A percentile compares a stretch with the other conserved stretches of the same genome.
Evolutionary conservation across 2,888 invertebrate species (phyloP).

Genomic region (Rhagium mordax): DNA sequence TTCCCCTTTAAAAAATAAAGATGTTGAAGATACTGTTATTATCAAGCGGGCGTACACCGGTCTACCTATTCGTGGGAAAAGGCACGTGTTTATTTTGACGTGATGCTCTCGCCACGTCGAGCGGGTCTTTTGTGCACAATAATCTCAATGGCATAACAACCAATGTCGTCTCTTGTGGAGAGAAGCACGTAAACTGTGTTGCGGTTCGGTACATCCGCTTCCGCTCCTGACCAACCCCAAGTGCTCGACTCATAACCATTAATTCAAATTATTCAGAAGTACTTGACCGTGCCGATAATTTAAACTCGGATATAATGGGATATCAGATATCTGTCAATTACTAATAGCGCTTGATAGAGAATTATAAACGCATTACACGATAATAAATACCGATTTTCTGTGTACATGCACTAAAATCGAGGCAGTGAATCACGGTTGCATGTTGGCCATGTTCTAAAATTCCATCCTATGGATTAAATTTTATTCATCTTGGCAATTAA

Average conservation of each 20-base stretch:
- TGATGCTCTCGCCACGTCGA: conserved; percentile 45
- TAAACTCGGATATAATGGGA: conserved; percentile 49
- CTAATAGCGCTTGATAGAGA: conserved; percentile 58
- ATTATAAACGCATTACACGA: conserved; percentile 61
- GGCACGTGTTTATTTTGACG: conserved; percentile 51
- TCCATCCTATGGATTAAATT: conserved; percentile 14
- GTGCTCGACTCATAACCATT: conserved; percentile 33
- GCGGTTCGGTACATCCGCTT: conserved; percentile 11
- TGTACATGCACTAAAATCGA: conserved; percentile 41
- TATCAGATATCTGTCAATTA: conserved; percentile 61
- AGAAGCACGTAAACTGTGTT: conserved; percentile 24
- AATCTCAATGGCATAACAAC: conserved; percentile 43
- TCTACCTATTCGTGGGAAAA: conserved; percentile 48
- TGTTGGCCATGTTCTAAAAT: conserved; percentile 6
- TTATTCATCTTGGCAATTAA: conserved; percentile 26
- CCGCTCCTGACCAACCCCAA: conserved; percentile 24
- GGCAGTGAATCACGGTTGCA: conserved; percentile 9
- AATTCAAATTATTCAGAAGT: conserved; percentile 42
- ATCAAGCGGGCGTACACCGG: conserved; percentile 38
- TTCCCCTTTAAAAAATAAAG: conserved; percentile 29
- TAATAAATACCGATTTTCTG: conserved; percentile 55
- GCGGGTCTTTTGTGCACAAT: conserved; percentile 44
- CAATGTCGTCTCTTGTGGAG: conserved; percentile 13
- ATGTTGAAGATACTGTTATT: conserved; percentile 39
- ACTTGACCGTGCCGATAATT: conserved; percentile 45